Conservation (phyloP, 2,113 vertebrate genomes). For the Falcunculus frontatus region DNA sequence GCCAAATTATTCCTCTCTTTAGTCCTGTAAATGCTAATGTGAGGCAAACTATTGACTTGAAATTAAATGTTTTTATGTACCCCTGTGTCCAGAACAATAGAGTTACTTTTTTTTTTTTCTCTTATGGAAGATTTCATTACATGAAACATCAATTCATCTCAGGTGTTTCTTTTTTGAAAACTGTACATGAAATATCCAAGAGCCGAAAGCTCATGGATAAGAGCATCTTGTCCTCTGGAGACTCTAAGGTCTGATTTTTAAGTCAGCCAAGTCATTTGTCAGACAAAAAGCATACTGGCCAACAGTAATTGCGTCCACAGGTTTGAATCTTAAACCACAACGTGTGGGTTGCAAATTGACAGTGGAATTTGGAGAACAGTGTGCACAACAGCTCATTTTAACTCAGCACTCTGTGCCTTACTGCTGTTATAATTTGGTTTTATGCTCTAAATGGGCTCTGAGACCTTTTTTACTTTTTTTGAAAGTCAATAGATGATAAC, state of each 20-base stretch:
- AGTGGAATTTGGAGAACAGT: neutral
- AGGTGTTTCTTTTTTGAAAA: constrained; percentile 66
- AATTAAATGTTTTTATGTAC: constrained; percentile 67
- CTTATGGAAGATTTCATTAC: constrained; percentile 60
- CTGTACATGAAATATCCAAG: constrained; percentile 48
- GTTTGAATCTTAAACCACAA: constrained; percentile 57
- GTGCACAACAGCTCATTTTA: neutral
- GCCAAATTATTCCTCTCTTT: constrained; percentile 59
- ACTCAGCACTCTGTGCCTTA: neutral
- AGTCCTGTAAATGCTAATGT: constrained; percentile 58
- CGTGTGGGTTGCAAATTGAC: constrained; percentile 28
- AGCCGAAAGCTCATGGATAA: constrained; percentile 16
- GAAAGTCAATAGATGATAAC: neutral
- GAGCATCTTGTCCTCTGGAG: constrained; percentile 44
- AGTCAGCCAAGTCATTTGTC: constrained; percentile 47
- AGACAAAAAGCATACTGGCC: constrained; percentile 61
- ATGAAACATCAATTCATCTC: constrained; percentile 47
- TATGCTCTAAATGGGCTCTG: neutral
- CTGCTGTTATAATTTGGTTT: neutral
- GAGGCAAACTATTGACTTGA: constrained; percentile 55
- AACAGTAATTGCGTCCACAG: constrained; percentile 57
- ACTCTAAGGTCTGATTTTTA: constrained; percentile 50
- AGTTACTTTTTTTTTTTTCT: constrained; percentile 46
- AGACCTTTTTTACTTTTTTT: constrained; percentile 4
- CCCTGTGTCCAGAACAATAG: constrained; percentile 50